A percentile compares a stretch with the other conserved stretches of the same genome.
Conservation (phyloP, 2,113 vertebrate genomes). For the Pelecanoides urinatrix region DNA sequence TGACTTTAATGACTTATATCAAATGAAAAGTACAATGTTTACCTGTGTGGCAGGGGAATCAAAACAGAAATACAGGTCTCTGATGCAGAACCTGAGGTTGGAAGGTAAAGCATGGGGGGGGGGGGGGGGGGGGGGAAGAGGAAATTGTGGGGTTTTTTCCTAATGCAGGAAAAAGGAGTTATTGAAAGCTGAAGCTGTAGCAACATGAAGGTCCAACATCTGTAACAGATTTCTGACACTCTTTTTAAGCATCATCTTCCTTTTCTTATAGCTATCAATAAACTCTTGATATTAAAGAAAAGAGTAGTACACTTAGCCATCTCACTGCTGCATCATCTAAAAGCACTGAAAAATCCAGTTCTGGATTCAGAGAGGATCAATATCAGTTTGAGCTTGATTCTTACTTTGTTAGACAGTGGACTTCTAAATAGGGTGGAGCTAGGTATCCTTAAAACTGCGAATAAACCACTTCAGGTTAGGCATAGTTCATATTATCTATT, state of each 20-base stretch:
- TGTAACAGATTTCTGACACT: background rate
- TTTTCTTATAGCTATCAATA: background rate
- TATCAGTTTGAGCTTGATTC: background rate
- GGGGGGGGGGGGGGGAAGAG: background rate
- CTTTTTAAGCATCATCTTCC: background rate
- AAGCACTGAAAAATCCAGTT: background rate
- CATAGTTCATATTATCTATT: background rate
- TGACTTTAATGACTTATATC: slow-evolving; percentile 71
- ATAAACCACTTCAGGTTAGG: background rate
- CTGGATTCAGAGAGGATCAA: background rate
- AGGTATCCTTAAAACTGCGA: background rate
- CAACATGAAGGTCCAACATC: background rate
- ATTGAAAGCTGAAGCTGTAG: background rate
- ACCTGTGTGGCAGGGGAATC: slow-evolving; percentile 64
- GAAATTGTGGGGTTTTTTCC: background rate
- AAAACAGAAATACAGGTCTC: slow-evolving; percentile 64
- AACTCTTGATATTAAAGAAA: background rate
- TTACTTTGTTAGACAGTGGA: background rate
- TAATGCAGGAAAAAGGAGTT: background rate
- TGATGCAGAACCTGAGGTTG: slow-evolving; percentile 19
- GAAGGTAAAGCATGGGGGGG: background rate
- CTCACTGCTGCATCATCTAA: background rate
- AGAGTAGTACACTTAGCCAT: background rate
- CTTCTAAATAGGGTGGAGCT: background rate
- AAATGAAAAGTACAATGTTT: slow-evolving; percentile 72